A percentile compares a stretch with the other conserved stretches of the same genome.
These are phyloP conservation scores for Montipora cactus DNA, from an alignment of 64 coral and sea anemone genomes.

Conservation along the genomic window DNA sequence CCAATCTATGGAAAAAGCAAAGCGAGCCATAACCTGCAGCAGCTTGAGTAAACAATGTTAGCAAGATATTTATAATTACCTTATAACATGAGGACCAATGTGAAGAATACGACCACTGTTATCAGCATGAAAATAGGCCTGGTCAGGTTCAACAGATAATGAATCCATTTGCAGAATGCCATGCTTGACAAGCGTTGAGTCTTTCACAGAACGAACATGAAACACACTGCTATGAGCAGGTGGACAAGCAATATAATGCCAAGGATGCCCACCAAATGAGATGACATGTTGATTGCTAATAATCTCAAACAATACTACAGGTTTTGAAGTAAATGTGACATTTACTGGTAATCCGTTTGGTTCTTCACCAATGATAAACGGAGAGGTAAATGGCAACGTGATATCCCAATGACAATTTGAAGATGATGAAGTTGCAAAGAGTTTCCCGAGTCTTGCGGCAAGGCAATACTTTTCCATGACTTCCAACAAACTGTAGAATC, in stretches of 20 bases:
- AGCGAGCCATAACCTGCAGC: too few relatives aligned
- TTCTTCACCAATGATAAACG: slow-evolving; percentile 63
- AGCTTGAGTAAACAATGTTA: too few relatives aligned
- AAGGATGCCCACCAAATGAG: slow-evolving; percentile 88
- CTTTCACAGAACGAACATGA: slow-evolving; percentile 69
- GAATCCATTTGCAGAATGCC: slow-evolving; percentile 59
- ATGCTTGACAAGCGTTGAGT: slow-evolving; percentile 45
- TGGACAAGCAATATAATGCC: slow-evolving; percentile 83
- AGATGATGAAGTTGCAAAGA: not conserved
- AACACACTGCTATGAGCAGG: slow-evolving; percentile 60
- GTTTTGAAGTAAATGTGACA: slow-evolving; percentile 78
- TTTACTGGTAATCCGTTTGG: slow-evolving; percentile 89
- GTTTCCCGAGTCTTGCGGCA: slow-evolving; percentile 55
- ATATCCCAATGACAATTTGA: not conserved
- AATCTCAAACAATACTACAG: slow-evolving; percentile 74
- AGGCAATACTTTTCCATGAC: slow-evolving; percentile 70
- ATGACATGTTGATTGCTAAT: slow-evolving; percentile 83
- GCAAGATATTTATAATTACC: slow-evolving; percentile 16
- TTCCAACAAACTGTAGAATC: slow-evolving; percentile 82
- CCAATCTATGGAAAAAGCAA: too few relatives aligned
- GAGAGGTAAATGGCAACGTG: not conserved
- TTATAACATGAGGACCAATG: slow-evolving; percentile 77
- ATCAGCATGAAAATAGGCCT: slow-evolving; percentile 87
- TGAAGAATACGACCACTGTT: slow-evolving; percentile 91
- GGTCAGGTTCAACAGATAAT: slow-evolving; percentile 80